A percentile compares a stretch with the other conserved stretches of the same genome.
phyloP scores from a whole-genome alignment of 2,113 vertebrate species.

The Dasyurus viverrinus region DNA sequence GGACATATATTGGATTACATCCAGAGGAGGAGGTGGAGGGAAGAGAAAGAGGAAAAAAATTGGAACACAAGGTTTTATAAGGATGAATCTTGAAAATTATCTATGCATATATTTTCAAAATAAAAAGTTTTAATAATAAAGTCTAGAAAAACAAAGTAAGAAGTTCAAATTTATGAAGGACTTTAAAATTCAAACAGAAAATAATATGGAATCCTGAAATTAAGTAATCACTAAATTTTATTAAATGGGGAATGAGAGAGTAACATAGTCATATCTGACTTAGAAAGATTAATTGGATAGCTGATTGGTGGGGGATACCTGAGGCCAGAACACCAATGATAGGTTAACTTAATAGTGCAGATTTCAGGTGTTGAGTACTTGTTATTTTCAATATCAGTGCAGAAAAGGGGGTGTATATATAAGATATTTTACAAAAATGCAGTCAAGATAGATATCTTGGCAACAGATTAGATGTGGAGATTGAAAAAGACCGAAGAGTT shows the following conservation, averaged over 20 bases:
- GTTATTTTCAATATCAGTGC: not conserved
- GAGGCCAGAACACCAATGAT: not conserved
- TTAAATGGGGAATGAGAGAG: not conserved
- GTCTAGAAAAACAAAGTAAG: not conserved
- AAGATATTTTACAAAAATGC: not conserved
- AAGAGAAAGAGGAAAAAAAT: too few relatives aligned
- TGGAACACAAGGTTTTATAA: too few relatives aligned
- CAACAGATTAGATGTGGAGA: not conserved
- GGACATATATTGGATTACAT: too few relatives aligned
- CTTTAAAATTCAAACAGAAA: not conserved
- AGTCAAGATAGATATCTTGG: not conserved
- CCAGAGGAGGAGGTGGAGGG: too few relatives aligned
- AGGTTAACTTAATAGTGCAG: not conserved
- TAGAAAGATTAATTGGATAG: not conserved
- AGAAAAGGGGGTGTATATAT: not conserved
- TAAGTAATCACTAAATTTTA: not conserved
- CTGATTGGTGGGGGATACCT: not conserved
- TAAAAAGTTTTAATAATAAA: not conserved
- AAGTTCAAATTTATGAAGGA: not conserved
- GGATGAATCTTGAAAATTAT: too few relatives aligned
- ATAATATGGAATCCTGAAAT: not conserved
- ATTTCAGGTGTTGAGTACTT: not conserved
- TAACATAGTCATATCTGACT: not conserved
- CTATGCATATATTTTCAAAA: too few relatives aligned
- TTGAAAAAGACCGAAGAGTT: not conserved